Evolutionary conservation across 2,888 invertebrate genomes (phyloP).

Genomic region (Tridacna gigas): DNA sequence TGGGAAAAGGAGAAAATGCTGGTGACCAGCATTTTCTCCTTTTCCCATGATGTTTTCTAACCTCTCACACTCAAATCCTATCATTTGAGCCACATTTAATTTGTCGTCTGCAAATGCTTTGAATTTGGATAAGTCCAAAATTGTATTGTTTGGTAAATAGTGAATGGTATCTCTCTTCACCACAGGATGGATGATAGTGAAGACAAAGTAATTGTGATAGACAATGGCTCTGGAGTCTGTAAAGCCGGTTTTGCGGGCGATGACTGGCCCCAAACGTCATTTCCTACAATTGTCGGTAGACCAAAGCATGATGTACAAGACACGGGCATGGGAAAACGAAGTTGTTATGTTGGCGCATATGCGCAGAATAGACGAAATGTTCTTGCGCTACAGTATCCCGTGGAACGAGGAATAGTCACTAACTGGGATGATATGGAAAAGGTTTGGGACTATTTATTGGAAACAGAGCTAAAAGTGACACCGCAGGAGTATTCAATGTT

Average conservation of each 20-base stretch:
- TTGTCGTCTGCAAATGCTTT: too few species aligned
- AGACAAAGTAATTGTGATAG: slow-evolving; percentile 9
- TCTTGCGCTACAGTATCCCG: slow-evolving; percentile 20
- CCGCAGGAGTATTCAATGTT: slow-evolving; percentile 39
- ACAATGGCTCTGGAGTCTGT: slow-evolving; percentile 23
- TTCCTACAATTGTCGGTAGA: slow-evolving; percentile 21
- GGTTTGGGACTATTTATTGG: slow-evolving; percentile 48
- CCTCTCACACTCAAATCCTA: too few species aligned
- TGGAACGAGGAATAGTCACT: slow-evolving; percentile 45
- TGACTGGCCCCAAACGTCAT: slow-evolving; percentile 3
- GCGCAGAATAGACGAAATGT: slow-evolving; percentile 11
- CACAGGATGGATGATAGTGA: slow-evolving; percentile 16
- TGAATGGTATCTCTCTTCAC: not conserved
- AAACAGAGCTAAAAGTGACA: slow-evolving; percentile 35
- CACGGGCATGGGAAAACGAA: not conserved
- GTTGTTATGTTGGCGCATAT: slow-evolving; percentile 4
- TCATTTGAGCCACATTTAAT: too few species aligned
- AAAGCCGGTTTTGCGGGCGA: slow-evolving; percentile 22
- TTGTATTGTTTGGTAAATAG: not conserved
- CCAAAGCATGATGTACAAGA: slow-evolving; percentile 11
- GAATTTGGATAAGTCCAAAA: too few species aligned
- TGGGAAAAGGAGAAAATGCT: not conserved
- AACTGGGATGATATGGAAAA: slow-evolving; percentile 58
- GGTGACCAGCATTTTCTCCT: not conserved
- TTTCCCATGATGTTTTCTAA: not conserved